Percentiles rank a stretch among this genome's conserved stretches.
Conservation (phyloP, 2,113 vertebrate species). For the Alouatta palliata region DNA sequence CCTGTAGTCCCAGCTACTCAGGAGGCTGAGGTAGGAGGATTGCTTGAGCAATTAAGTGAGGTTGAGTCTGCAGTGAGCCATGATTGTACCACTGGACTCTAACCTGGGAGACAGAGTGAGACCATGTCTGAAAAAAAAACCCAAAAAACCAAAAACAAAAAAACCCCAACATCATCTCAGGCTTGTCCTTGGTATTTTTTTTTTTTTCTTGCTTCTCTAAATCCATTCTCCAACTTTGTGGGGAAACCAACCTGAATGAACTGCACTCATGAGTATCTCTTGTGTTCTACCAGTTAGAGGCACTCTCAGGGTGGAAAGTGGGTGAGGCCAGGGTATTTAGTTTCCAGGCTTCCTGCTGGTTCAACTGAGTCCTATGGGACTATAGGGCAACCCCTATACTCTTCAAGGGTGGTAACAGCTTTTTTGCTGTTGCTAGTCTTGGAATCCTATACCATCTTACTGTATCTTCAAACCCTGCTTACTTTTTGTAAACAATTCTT, state of each 20-base stretch:
- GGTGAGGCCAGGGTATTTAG: neutral
- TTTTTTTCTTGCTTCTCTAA: neutral
- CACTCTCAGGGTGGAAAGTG: neutral
- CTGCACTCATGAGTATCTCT: neutral
- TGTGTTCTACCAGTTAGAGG: neutral
- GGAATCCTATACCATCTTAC: neutral
- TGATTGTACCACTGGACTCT: too few species aligned
- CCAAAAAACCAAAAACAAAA: too few species aligned
- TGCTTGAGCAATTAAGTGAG: too few species aligned
- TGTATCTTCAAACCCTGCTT: neutral
- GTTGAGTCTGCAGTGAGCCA: too few species aligned
- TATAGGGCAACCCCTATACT: neutral
- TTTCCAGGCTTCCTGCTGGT: neutral
- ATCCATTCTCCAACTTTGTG: neutral
- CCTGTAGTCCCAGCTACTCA: too few species aligned
- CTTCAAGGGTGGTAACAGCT: neutral
- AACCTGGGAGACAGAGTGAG: too few species aligned
- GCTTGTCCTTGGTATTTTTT: neutral
- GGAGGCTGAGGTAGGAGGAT: too few species aligned
- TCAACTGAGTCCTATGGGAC: neutral
- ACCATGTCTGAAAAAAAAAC: too few species aligned
- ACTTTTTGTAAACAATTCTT: neutral
- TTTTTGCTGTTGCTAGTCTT: neutral
- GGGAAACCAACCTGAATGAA: neutral
- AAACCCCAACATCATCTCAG: neutral